phyloP scores from a whole-genome alignment of 2,797 vertebrate species.

The Salmo trutta region DNA sequence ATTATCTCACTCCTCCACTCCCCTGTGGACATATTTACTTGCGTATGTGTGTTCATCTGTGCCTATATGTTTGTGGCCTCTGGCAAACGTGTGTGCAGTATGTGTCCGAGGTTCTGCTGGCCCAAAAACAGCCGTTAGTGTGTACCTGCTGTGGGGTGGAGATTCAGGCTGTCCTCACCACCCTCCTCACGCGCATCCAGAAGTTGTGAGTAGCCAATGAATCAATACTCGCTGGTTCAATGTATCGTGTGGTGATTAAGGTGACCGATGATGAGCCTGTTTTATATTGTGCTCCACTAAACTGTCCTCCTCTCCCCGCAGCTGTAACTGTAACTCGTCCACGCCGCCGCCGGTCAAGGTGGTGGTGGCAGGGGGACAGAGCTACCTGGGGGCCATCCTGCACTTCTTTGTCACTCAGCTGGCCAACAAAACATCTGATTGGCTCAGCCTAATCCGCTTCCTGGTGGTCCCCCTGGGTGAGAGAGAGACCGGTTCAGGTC shows the following conservation, averaged over 20 bases:
- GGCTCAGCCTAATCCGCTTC: slow-evolving; percentile 95
- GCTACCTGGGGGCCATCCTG: slow-evolving; percentile 90
- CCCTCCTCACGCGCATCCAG: slow-evolving; percentile 93
- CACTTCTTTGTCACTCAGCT: slow-evolving; percentile 95
- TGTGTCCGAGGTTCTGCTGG: slow-evolving; percentile 89
- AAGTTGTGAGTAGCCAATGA: slow-evolving; percentile 86
- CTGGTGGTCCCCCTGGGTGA: slow-evolving; percentile 91
- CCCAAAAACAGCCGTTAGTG: slow-evolving; percentile 89
- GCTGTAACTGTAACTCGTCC: slow-evolving; percentile 97
- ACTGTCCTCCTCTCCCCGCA: slow-evolving; percentile 50
- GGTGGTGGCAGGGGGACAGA: slow-evolving; percentile 89
- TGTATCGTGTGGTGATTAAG: too few species aligned
- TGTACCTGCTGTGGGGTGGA: slow-evolving; percentile 91
- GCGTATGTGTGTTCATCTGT: background rate
- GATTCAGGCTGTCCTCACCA: slow-evolving; percentile 92
- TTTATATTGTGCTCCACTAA: too few species aligned
- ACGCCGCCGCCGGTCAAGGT: slow-evolving; percentile 94
- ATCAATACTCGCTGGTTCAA: background rate
- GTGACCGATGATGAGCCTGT: background rate
- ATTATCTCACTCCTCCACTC: background rate
- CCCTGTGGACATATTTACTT: background rate
- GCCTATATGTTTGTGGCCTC: background rate
- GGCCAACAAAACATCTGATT: slow-evolving; percentile 94
- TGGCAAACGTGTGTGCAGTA: slow-evolving; percentile 78
- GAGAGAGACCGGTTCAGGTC: background rate